These are phyloP conservation scores for Automeris io DNA, from an alignment of 2,888 invertebrate genomes.

Conservation along the genomic window DNA sequence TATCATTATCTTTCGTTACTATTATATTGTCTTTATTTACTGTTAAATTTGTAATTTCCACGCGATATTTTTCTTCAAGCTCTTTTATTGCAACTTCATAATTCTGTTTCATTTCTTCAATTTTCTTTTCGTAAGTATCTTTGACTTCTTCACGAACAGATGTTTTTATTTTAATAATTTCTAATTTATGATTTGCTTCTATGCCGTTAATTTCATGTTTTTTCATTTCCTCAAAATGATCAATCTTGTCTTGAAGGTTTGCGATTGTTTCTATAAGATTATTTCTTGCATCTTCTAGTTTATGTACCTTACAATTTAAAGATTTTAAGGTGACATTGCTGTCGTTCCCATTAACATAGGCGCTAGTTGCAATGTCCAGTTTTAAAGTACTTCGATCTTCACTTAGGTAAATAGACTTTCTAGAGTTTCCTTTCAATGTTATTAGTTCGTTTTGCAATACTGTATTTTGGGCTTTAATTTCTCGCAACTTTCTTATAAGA, in stretches of 20 bases:
- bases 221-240: slow-evolving; percentile 40
- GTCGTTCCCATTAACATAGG: slow-evolving; percentile 24
- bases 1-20: slow-evolving; percentile 37
- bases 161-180: slow-evolving; percentile 40
- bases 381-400: slow-evolving; percentile 22
- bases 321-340: slow-evolving; percentile 36
- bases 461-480: slow-evolving; percentile 57
- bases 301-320: slow-evolving; percentile 42
- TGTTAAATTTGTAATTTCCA: slow-evolving; percentile 28
- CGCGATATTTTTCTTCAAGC: slow-evolving; percentile 24
- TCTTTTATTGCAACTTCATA: slow-evolving; percentile 37
- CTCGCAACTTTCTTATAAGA: slow-evolving; percentile 50
- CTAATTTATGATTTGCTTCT: slow-evolving; percentile 42
- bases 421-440: slow-evolving; percentile 36
- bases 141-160: slow-evolving; percentile 38
- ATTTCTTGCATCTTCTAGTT: slow-evolving; percentile 43
- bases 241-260: slow-evolving; percentile 39
- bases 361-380: slow-evolving; percentile 37
- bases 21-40: slow-evolving; percentile 30
- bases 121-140: slow-evolving; percentile 35
- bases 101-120: slow-evolving; percentile 37
- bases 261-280: slow-evolving; percentile 37
- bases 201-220: slow-evolving; percentile 49
- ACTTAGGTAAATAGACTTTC: slow-evolving; percentile 16
- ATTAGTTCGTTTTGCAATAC: slow-evolving; percentile 44